These are phyloP conservation scores for Plestiodon gilberti DNA, from an alignment of 2,113 vertebrate genomes.

Conservation along the genomic window DNA sequence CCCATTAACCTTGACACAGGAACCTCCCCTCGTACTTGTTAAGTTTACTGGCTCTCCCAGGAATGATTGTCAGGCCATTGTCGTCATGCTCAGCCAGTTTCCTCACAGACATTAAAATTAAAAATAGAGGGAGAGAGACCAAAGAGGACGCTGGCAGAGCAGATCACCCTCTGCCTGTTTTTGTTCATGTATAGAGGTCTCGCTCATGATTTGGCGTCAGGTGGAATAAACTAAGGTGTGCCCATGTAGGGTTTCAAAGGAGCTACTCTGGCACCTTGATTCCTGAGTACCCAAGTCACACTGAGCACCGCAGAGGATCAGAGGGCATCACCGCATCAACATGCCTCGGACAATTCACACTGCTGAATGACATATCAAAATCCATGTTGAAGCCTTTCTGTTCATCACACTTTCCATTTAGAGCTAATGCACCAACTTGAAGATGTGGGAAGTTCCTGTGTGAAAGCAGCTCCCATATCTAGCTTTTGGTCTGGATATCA, in stretches of 20 bases:
- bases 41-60: conserved; percentile 61
- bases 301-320: neutral
- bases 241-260: neutral
- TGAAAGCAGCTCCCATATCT: neutral
- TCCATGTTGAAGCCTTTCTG: neutral
- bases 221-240: conserved; percentile 47
- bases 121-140: conserved; percentile 73
- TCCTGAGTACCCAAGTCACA: neutral
- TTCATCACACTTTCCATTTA: neutral
- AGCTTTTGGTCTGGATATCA: neutral
- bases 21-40: conserved; percentile 50
- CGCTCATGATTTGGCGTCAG: conserved; percentile 33
- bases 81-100: conserved; percentile 65
- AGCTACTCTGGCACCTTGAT: neutral
- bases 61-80: conserved; percentile 58
- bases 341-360: neutral
- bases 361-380: neutral
- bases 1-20: conserved; percentile 48
- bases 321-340: neutral
- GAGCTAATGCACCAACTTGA: neutral
- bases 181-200: conserved; percentile 64
- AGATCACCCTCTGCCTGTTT: conserved; percentile 57
- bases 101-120: conserved; percentile 68
- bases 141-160: conserved; percentile 63
- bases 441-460: neutral